Conservation (phyloP, 2,113 vertebrate species). For the Leptocoma aspasia region DNA sequence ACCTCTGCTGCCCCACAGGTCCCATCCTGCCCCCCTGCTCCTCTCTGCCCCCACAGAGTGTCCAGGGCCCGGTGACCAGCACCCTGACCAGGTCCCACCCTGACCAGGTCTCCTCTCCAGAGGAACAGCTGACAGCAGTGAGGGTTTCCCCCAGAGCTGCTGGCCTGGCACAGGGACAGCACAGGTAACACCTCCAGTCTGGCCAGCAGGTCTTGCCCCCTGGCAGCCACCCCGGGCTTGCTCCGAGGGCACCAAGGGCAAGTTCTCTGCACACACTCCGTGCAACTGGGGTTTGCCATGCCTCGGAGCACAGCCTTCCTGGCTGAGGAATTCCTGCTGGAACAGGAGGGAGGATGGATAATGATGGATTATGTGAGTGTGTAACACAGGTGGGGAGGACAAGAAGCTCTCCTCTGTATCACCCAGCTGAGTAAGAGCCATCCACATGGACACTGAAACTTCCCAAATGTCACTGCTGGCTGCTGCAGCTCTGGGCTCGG, state of each 20-base stretch:
- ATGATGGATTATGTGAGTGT: neutral
- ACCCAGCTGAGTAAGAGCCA: neutral
- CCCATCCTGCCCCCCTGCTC: neutral
- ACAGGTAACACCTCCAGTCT: neutral
- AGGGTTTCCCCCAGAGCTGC: neutral
- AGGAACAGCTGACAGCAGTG: neutral
- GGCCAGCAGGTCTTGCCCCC: neutral
- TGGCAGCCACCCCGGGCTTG: neutral
- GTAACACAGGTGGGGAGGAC: neutral
- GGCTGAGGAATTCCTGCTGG: neutral
- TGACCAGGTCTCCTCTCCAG: neutral
- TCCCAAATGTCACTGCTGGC: neutral
- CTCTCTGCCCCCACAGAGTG: neutral
- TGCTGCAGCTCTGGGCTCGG: neutral
- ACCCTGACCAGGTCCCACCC: neutral
- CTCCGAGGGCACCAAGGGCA: neutral
- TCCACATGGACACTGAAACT: neutral
- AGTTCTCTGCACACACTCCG: neutral
- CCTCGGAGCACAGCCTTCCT: neutral
- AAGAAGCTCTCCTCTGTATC: neutral
- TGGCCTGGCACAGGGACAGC: neutral
- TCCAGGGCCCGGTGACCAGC: neutral
- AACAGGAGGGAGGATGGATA: neutral
- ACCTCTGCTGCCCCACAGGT: neutral
- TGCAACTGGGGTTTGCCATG: neutral